Evolutionary conservation across 2,888 invertebrate genomes (phyloP), one percentile per base, ranked within the genome.

Genomic region (Cosmia trapezina): DNA sequence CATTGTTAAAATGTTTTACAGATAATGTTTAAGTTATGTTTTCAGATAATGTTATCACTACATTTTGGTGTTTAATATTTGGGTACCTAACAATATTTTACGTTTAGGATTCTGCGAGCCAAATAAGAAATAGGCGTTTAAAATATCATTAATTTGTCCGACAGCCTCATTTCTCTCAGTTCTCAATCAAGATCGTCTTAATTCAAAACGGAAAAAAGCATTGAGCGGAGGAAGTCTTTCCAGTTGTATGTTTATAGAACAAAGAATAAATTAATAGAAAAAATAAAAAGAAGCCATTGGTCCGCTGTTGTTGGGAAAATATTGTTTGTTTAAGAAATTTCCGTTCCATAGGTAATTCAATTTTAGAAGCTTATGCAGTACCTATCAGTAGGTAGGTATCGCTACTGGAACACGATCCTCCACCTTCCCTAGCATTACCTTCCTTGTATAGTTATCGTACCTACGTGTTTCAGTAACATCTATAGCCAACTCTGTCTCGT

Each of bases 141-240:
- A 80, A 80, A 74, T 61, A 60, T 80, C 57, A 81, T 57, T 53
- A 62, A 66, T 59, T 77, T 62, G 49, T 59, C 62, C 33, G 69
- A 77, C 53, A 59, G 37, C 19, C 74, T 37, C 45, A 56, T 73
- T 80, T 80, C 28, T 73, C n/a, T 54, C 45, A n/a, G 28, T 54
- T 54, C 76, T 22, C 56, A 43, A 41, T 62, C 43, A 62, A 57
- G 41, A 77, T 62, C 66, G 77, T 66, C 81, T 77, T 59, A 56
- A 77, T 77, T 63, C 28, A 59, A 63, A 78, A 63, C 17, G 69
- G 43, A 49, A 53, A 62, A 83, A 78, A 64, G 43, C 53, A 43
- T 65, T 49, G 51, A 68, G 51, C 12, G n/a, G 33, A 28, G n/a
- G n/a, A 68, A 77, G 43, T 53, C 53, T 63, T 68, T 59, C 28